These are phyloP conservation scores for Heliconius hortense DNA, from an alignment of 2,888 invertebrate species.

Conservation along the genomic window DNA sequence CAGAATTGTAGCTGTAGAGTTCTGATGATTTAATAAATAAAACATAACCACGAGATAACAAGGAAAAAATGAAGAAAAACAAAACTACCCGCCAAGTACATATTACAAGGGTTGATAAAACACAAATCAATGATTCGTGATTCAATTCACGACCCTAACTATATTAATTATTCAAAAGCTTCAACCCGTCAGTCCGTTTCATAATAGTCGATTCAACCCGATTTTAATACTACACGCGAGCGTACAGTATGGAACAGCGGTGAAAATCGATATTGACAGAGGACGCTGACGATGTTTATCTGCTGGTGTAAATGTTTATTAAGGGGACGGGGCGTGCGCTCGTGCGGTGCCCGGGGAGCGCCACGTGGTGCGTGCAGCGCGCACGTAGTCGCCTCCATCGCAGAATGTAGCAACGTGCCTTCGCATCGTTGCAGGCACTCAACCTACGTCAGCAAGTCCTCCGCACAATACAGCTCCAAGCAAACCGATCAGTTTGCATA, in stretches of 20 bases:
- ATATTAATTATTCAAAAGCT: slow-evolving; percentile 72
- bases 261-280: slow-evolving; percentile 42
- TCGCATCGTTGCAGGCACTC: slow-evolving; percentile 37
- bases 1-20: not conserved
- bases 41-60: not conserved
- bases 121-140: slow-evolving; percentile 48
- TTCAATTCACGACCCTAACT: slow-evolving; percentile 59
- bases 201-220: slow-evolving; percentile 44
- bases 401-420: slow-evolving; percentile 42
- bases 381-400: slow-evolving; percentile 39
- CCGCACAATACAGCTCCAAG: slow-evolving; percentile 46
- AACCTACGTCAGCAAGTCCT: slow-evolving; percentile 46
- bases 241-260: slow-evolving; percentile 33
- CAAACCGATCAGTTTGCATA: slow-evolving; percentile 34
- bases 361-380: slow-evolving; percentile 45
- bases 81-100: not conserved
- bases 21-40: not conserved
- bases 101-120: slow-evolving; percentile 28
- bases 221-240: slow-evolving; percentile 39
- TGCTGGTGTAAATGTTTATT: slow-evolving; percentile 60
- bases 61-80: not conserved
- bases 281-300: slow-evolving; percentile 62
- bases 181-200: slow-evolving; percentile 50
- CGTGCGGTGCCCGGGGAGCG: slow-evolving; percentile 35
- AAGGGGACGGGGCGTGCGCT: slow-evolving; percentile 49